These are phyloP conservation scores for Conger conger DNA, from an alignment of 2,113 vertebrate genomes.

Conservation along the genomic window DNA sequence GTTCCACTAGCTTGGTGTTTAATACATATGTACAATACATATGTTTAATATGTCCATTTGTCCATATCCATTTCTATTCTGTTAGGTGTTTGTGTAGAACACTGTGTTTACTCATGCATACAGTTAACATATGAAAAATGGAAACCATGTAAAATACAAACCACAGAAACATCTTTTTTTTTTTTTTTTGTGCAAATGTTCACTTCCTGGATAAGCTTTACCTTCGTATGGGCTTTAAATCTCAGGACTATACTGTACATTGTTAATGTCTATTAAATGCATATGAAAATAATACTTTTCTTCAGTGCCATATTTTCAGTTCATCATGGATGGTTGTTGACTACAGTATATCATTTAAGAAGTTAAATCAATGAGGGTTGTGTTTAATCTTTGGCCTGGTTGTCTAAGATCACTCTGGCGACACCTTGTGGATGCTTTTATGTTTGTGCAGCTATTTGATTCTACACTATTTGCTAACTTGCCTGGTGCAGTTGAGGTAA, in stretches of 20 bases:
- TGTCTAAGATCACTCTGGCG: not conserved
- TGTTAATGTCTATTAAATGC: slow-evolving; percentile 16
- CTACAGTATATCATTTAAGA: not conserved
- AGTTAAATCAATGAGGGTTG: not conserved
- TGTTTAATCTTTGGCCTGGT: not conserved
- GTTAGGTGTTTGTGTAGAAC: not conserved
- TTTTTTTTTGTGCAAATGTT: too few relatives aligned
- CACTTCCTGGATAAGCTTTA: too few relatives aligned
- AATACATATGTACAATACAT: not conserved
- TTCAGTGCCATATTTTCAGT: not conserved
- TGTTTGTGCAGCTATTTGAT: not conserved
- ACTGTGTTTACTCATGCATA: too few relatives aligned
- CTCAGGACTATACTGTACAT: slow-evolving; percentile 62
- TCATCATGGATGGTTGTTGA: not conserved
- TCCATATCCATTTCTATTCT: not conserved
- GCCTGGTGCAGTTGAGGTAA: too few relatives aligned
- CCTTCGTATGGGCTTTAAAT: slow-evolving; percentile 39
- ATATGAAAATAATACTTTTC: not conserved
- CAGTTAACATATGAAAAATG: not conserved
- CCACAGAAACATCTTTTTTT: too few relatives aligned
- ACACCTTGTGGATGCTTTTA: not conserved
- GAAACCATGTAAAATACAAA: not conserved
- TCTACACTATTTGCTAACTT: too few relatives aligned
- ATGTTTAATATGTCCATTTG: too few relatives aligned
- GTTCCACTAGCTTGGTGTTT: not conserved